phyloP scores from a whole-genome alignment of 2,113 vertebrate species.

The Psammodynastes pulverulentus region DNA sequence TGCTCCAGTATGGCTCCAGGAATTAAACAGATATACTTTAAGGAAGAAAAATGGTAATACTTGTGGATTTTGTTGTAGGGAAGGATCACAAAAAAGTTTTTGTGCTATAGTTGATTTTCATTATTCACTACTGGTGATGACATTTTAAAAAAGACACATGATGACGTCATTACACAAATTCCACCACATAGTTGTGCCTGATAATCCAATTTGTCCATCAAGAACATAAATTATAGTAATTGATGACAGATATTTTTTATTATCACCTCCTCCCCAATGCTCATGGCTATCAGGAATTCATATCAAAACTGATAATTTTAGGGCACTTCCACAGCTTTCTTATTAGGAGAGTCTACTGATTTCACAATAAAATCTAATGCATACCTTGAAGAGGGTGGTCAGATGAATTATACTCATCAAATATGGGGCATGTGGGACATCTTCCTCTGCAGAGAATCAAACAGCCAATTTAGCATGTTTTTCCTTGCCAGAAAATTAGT shows the following conservation, averaged over 20 bases:
- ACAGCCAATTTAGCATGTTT: neutral
- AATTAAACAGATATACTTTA: slow-evolving; percentile 40
- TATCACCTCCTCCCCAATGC: neutral
- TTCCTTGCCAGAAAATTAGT: neutral
- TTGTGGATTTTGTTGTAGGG: neutral
- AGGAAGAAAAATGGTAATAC: slow-evolving; percentile 41
- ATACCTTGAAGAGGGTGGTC: neutral
- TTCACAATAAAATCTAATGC: neutral
- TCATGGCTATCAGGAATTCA: neutral
- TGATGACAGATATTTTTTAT: neutral
- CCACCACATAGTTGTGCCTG: neutral
- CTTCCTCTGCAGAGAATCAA: neutral
- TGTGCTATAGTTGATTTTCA: slow-evolving; percentile 15
- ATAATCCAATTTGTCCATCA: neutral
- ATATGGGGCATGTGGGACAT: neutral
- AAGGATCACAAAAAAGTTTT: neutral
- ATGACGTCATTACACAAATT: neutral
- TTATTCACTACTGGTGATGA: neutral
- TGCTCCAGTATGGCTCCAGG: slow-evolving; percentile 44
- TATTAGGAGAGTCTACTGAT: neutral
- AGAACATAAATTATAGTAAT: neutral
- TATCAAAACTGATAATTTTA: neutral
- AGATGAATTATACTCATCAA: neutral
- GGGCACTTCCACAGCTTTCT: neutral
- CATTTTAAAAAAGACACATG: neutral